Percentiles rank a stretch among this genome's conserved stretches.
These are phyloP conservation scores for Acrossocheilus fasciatus DNA, from an alignment of 2,797 vertebrate species.

Conservation along the genomic window DNA sequence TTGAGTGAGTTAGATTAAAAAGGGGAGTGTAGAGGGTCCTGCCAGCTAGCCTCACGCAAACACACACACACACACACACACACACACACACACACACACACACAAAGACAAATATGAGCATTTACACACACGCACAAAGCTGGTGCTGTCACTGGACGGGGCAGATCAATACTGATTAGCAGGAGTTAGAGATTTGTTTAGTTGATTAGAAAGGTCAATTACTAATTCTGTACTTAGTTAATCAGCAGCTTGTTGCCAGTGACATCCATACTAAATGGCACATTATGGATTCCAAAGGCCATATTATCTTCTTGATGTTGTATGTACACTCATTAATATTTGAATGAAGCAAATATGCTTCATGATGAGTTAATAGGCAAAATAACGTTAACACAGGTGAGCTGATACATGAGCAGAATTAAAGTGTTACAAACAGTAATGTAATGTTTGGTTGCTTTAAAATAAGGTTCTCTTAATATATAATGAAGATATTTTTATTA, in stretches of 20 bases:
- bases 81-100: slow-evolving; percentile 42
- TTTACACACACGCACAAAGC: slow-evolving; percentile 36
- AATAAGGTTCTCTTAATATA: neutral
- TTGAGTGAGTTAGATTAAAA: slow-evolving; percentile 70
- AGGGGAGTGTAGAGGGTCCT: slow-evolving; percentile 56
- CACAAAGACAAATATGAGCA: slow-evolving; percentile 50
- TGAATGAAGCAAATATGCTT: neutral
- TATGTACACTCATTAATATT: slow-evolving; percentile 50
- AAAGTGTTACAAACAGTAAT: neutral
- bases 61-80: slow-evolving; percentile 45
- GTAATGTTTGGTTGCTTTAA: neutral
- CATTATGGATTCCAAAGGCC: slow-evolving; percentile 74
- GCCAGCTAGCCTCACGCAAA: slow-evolving; percentile 52
- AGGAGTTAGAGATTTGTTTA: slow-evolving; percentile 85
- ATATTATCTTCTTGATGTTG: slow-evolving; percentile 71
- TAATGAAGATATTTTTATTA: neutral
- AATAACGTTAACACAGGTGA: neutral
- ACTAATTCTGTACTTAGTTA: slow-evolving; percentile 89
- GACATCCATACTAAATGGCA: slow-evolving; percentile 81
- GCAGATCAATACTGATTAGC: slow-evolving; percentile 85
- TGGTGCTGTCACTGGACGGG: slow-evolving; percentile 68
- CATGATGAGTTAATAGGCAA: slow-evolving; percentile 9
- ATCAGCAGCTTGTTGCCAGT: slow-evolving; percentile 83
- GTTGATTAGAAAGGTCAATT: slow-evolving; percentile 90
- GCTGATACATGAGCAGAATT: neutral